Conservation (phyloP, 2,797 vertebrate genomes). For the Cossypha heuglini region DNA sequence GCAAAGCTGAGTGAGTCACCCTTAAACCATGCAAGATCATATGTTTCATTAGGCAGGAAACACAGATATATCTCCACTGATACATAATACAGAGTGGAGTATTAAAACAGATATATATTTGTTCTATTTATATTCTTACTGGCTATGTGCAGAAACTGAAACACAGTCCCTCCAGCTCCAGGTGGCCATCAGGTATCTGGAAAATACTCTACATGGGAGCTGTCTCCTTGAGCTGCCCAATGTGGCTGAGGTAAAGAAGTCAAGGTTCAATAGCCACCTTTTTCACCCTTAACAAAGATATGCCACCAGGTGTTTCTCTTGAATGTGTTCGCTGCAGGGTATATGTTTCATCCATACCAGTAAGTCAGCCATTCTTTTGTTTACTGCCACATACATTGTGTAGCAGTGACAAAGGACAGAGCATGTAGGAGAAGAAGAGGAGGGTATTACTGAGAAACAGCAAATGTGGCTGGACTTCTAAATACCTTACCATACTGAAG, state of each 20-base stretch:
- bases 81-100: slow-evolving; percentile 51
- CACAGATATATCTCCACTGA: slow-evolving; percentile 58
- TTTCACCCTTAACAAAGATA: background rate
- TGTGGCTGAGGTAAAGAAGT: background rate
- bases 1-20: slow-evolving; percentile 28
- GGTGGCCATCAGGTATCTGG: slow-evolving; percentile 35
- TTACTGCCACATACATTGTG: background rate
- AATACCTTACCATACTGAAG: background rate
- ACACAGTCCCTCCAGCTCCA: slow-evolving; percentile 1
- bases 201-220: background rate
- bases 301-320: background rate
- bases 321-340: background rate
- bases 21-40: slow-evolving; percentile 48
- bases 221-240: background rate
- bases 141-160: slow-evolving; percentile 15
- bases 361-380: background rate
- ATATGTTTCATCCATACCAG: background rate
- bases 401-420: background rate
- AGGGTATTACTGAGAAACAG: background rate
- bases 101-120: slow-evolving; percentile 53
- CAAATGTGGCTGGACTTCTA: background rate
- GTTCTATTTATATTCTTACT: slow-evolving; percentile 61
- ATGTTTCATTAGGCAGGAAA: slow-evolving; percentile 61
- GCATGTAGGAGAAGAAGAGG: background rate
- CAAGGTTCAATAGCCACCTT: background rate